phyloP scores from a whole-genome alignment of 2,113 vertebrate species.

The Rhodinocichla rosea region DNA sequence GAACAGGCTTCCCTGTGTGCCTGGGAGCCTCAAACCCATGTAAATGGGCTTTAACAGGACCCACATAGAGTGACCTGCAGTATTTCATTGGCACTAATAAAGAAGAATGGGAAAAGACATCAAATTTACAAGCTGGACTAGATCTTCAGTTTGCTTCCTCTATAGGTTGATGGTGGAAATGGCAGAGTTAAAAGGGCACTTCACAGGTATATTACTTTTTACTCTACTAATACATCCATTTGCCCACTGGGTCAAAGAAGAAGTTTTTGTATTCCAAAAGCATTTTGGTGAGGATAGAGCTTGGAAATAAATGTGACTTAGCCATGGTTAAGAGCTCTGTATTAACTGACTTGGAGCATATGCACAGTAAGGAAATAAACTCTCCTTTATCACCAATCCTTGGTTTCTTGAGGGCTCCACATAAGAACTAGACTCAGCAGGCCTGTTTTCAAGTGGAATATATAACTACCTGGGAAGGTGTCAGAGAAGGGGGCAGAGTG shows the following conservation, averaged over 20 bases:
- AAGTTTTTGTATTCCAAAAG: neutral
- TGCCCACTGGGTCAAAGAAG: neutral
- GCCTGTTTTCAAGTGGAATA: neutral
- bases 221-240: neutral
- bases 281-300: neutral
- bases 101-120: neutral
- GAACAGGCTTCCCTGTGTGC: neutral
- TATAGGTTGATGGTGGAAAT: neutral
- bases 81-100: neutral
- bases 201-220: neutral
- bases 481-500: neutral
- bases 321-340: neutral
- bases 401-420: neutral
- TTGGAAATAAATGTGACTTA: neutral
- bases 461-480: neutral
- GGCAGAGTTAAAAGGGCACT: neutral
- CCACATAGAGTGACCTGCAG: neutral
- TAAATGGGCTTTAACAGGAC: rapidly evolving
- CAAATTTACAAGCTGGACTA: neutral
- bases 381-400: neutral
- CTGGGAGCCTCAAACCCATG: neutral
- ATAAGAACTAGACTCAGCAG: neutral
- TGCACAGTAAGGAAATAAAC: neutral
- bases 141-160: neutral
- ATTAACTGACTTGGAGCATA: neutral